Evolutionary conservation across 2,888 invertebrate genomes (phyloP), one percentile per base, ranked within the genome.

Genomic region (Temnothorax unifasciatus): DNA sequence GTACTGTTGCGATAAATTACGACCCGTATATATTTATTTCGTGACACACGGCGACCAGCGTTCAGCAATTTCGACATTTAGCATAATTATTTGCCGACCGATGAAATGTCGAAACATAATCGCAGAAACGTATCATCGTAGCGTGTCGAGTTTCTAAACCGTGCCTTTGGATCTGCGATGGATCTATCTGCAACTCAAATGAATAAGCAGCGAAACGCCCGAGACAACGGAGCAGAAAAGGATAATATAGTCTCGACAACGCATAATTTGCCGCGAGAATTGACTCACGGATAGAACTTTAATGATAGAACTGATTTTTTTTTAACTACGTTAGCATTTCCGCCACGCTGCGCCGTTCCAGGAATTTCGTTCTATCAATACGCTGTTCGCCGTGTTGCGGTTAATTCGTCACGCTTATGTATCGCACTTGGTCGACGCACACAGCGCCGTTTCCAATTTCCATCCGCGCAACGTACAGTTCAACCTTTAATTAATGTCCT

Each of bases 221-320:
- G 81, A 84, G 83, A 89, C 86, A 87, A 89, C 83, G 50, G 77
- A 61, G 63, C 86, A 73, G 59, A 81, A 81, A 66, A 87, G 83
- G 77, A 85, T 88, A 89, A 86, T 88, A 79, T 29, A 29, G 29
- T 29, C 76, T 76, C 81, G 89, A 86, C 86, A 89, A 83, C 82
- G 83, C 75, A 88, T 86, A 85, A 82, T 83, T 84, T 82, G 86
- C 68, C 75, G 61, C 75, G 83, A 88, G 83, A 87, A 73, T 82
- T 69, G 63, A 79, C n/a, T 82, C 50, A 69, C 68, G 71, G 83
- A 85, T 84, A 74, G 57, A 84, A 64, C 57, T 52, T 71, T 77
- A 85, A 89, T 85, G 82, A 64, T 79, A 76, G 71, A 83, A 83
- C 79, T 76, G 84, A 38, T 85, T 87, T 88, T 85, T 84, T 76